Conservation (phyloP, 2,888 invertebrate genomes). For the Drosophila subquinaria region DNA sequence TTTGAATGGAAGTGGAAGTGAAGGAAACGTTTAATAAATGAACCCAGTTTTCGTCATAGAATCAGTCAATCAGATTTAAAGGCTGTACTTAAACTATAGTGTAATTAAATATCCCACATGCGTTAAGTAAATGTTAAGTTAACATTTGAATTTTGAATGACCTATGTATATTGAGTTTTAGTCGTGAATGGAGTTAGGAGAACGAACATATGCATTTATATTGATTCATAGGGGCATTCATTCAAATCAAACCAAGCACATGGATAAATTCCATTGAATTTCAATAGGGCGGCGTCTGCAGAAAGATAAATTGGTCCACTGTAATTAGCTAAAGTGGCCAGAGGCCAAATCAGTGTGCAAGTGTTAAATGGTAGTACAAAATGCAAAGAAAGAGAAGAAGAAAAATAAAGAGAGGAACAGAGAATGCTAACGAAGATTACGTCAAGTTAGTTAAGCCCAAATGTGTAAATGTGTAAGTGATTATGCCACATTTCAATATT, state of each 20-base stretch:
- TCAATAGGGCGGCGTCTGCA: not conserved
- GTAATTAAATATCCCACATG: not conserved
- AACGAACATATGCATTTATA: not conserved
- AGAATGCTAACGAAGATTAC: slow-evolving; percentile 19
- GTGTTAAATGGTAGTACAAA: slow-evolving; percentile 26
- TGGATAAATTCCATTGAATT: slow-evolving; percentile 14
- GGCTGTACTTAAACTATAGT: not conserved
- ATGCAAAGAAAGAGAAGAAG: not conserved
- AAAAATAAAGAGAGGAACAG: not conserved
- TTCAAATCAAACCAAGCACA: slow-evolving; percentile 11
- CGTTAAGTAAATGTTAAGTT: not conserved
- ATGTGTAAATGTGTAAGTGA: slow-evolving; percentile 4
- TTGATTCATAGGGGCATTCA: slow-evolving; percentile 9
- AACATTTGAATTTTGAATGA: slow-evolving; percentile 1
- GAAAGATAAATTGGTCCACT: slow-evolving; percentile 26
- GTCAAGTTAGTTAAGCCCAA: slow-evolving; percentile 5
- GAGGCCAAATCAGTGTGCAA: slow-evolving; percentile 1
- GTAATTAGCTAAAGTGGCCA: slow-evolving; percentile 20
- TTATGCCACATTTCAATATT: slow-evolving; percentile 19
- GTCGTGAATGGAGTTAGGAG: not conserved
- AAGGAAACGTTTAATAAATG: too few relatives aligned
- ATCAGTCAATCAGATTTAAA: too few relatives aligned
- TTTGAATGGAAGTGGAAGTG: too few relatives aligned
- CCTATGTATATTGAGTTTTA: too few relatives aligned
- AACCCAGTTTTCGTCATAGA: too few relatives aligned